Conservation (phyloP, 2,888 invertebrate genomes). For the Iselma pallidipennis region DNA sequence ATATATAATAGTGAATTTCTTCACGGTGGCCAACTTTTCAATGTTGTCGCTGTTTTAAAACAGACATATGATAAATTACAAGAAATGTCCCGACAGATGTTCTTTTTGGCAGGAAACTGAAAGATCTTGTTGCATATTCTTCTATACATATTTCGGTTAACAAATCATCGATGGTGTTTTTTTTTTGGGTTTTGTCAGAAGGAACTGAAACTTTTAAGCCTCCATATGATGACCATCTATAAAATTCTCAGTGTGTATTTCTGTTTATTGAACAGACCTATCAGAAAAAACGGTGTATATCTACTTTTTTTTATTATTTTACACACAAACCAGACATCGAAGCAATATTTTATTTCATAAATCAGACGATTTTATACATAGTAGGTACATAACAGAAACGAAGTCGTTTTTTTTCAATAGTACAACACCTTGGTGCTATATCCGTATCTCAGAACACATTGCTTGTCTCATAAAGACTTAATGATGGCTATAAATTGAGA, state of each 20-base stretch:
- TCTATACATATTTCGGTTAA: background rate
- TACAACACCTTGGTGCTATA: constrained; percentile 3
- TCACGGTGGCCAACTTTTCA: background rate
- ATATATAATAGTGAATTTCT: background rate
- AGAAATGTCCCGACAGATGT: background rate
- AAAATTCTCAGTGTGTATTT: too few species aligned
- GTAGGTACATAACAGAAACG: too few species aligned
- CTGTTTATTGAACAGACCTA: too few species aligned
- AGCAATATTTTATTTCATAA: background rate
- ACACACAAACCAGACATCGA: background rate
- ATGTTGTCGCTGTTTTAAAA: background rate
- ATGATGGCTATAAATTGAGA: constrained; percentile 21
- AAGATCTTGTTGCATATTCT: background rate
- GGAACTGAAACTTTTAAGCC: too few species aligned
- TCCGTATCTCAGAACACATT: constrained; percentile 17
- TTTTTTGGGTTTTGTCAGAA: too few species aligned
- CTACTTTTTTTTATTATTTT: background rate
- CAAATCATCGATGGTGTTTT: too few species aligned
- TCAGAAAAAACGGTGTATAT: background rate
- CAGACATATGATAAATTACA: constrained; percentile 1
- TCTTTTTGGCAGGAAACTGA: background rate
- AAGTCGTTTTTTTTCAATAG: background rate
- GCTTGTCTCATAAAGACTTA: constrained; percentile 21
- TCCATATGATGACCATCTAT: too few species aligned
- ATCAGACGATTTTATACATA: constrained; percentile 6